Evolutionary conservation across 2,888 invertebrate species (phyloP), one percentile per base, ranked within the genome.

Genomic region (Eretmocerus hayati): DNA sequence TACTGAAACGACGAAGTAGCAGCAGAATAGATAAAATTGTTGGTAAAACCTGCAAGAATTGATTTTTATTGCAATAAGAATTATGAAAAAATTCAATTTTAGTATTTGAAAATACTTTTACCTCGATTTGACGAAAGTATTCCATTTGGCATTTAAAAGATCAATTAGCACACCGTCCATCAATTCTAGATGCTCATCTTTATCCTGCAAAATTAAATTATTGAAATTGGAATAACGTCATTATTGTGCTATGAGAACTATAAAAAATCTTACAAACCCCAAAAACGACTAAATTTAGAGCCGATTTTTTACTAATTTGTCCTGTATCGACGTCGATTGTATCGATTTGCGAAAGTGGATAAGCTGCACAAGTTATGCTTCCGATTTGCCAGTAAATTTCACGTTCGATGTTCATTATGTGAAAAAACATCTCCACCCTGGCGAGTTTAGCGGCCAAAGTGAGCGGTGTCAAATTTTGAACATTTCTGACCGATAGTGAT

Each of bases 371-470:
- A 0, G 94, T 94, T 4, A 97, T 91, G 54, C 91, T 88, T 1
- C 92, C 93, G 58, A 93, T 87, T 70, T 94, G 93, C 97, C 97
- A 97, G 69, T 94, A 94, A 58, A 95, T 92, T 74, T 96, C 94
- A 23, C 96, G 74, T 67, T 95, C 94, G 53, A 96, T 86, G 72
- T 95, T 94, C 64, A 97, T 76, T 58, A 99, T 95, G 65, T 96
- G 95, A 65, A 95, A 93, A 73, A 97, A 99, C 79, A 99, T 87
- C 71, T 95, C 94, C 18, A 90, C 89, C 39, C 90, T 79, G 0
- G 92, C 96, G 58, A 97, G 73, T 71, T 91, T 93, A 1, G 97
- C 96, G 0, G 97, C 86, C 58, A 99, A 69, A 0, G 95, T 96
- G 42, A 99, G 70, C 0, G 97, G 92, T 1, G 96, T 96, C 47